phyloP scores from a whole-genome alignment of 1,140 invertebrate genomes.

The Cotesia chilonis region DNA sequence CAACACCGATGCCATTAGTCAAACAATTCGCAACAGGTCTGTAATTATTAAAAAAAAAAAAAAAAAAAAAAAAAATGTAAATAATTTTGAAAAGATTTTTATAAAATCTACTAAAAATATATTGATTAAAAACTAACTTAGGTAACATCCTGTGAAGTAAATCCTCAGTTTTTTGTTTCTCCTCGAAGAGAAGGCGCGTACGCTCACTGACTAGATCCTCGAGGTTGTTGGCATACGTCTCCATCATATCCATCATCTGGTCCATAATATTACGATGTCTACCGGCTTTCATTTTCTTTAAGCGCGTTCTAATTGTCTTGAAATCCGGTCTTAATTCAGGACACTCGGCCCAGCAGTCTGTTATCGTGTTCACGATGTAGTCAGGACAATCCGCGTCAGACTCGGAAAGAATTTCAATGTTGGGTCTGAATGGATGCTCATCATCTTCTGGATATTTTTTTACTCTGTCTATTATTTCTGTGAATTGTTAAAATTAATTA shows the following conservation, averaged over 20 bases:
- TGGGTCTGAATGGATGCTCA: constrained; percentile 79
- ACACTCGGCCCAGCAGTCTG: constrained; percentile 87
- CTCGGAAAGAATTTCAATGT: constrained; percentile 73
- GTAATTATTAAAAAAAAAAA: constrained; percentile 50
- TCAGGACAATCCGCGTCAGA: constrained; percentile 76
- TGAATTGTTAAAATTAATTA: too few species aligned
- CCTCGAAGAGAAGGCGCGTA: constrained; percentile 86
- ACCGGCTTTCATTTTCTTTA: constrained; percentile 88
- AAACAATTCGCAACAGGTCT: constrained; percentile 85
- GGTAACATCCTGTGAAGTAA: constrained; percentile 92
- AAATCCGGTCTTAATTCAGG: constrained; percentile 86
- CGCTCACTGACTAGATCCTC: constrained; percentile 91
- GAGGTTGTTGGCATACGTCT: constrained; percentile 92
- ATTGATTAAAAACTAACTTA: constrained; percentile 70
- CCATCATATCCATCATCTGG: constrained; percentile 97
- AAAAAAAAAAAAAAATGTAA: constrained; percentile 5
- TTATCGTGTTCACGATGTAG: constrained; percentile 79
- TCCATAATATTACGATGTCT: constrained; percentile 92
- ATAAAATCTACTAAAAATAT: neutral
- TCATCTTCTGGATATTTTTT: constrained; percentile 72
- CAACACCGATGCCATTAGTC: constrained; percentile 87
- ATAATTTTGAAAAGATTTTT: neutral
- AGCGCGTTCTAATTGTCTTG: constrained; percentile 75
- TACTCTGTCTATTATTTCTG: constrained; percentile 84
- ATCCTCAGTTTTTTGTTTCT: constrained; percentile 94